phyloP scores from a whole-genome alignment of 2,797 vertebrate species.

The Rhabdomys pumilio region DNA sequence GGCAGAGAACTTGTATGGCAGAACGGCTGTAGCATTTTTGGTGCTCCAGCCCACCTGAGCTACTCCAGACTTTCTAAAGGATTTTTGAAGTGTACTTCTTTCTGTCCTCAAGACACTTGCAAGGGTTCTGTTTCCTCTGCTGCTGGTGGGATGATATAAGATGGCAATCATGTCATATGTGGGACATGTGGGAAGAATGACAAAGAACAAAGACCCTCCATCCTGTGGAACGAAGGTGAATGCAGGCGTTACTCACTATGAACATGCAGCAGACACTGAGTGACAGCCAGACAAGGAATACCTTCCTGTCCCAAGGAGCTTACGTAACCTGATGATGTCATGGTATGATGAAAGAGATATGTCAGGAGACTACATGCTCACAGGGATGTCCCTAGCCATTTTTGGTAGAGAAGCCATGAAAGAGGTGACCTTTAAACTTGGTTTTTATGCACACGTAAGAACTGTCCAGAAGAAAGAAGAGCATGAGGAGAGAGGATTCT shows the following conservation, averaged over 20 bases:
- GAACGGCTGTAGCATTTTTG: neutral
- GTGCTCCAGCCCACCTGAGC: neutral
- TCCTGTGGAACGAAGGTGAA: neutral
- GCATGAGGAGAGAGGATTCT: neutral
- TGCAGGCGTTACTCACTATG: conserved; percentile 20
- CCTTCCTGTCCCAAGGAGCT: conserved; percentile 29
- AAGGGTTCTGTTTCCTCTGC: conserved; percentile 15
- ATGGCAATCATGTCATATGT: neutral
- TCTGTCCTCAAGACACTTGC: neutral
- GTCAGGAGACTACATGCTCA: neutral
- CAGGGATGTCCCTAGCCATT: conserved; percentile 21
- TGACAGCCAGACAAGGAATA: neutral
- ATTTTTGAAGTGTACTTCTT: conserved; percentile 27
- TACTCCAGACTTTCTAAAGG: neutral
- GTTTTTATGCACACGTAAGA: conserved; percentile 60
- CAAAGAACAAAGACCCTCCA: conserved; percentile 40
- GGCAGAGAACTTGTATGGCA: neutral
- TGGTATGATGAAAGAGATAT: conserved; percentile 15
- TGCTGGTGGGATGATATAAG: conserved; percentile 17
- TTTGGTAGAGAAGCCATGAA: conserved; percentile 39
- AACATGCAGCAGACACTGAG: conserved; percentile 20
- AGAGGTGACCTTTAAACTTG: conserved; percentile 36
- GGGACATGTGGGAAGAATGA: conserved; percentile 28
- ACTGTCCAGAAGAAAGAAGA: conserved; percentile 10
- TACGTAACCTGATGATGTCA: conserved; percentile 59